Evolutionary conservation across 2,888 invertebrate genomes (phyloP).

Genomic region (Mimumesa dahlbomi): DNA sequence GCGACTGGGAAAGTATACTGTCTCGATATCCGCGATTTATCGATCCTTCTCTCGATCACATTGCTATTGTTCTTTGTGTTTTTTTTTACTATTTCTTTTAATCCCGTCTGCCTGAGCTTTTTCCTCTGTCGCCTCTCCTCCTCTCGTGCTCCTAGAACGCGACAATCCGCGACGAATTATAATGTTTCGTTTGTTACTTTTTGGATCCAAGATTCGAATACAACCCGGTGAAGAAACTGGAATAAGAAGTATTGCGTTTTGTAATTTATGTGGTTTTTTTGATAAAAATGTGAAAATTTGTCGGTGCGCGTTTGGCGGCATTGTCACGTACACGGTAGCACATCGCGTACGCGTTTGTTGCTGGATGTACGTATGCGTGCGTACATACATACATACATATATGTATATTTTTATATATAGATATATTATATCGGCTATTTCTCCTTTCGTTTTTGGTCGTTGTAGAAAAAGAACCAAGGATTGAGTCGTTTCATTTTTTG

Average conservation of each 20-base stretch:
- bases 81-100: conserved; percentile 35
- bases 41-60: conserved; percentile 22
- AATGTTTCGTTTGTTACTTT: neutral
- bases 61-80: conserved; percentile 35
- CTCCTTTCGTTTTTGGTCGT: conserved; percentile 36
- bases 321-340: conserved; percentile 56
- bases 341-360: conserved; percentile 57
- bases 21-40: conserved; percentile 56
- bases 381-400: conserved; percentile 62
- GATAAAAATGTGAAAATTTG: no score
- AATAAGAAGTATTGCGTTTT: no score
- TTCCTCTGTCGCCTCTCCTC: conserved; percentile 60
- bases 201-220: conserved; percentile 13
- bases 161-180: conserved; percentile 39
- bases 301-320: no score
- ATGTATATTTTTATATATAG: conserved; percentile 65
- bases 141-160: conserved; percentile 52
- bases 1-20: conserved; percentile 49
- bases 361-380: conserved; percentile 60
- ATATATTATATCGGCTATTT: conserved; percentile 63
- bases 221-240: no score
- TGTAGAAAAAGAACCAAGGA: conserved; percentile 44
- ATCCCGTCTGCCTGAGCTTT: conserved; percentile 51
- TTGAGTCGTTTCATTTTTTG: conserved; percentile 42
- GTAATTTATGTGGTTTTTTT: no score